Evolutionary conservation across 2,113 vertebrate genomes (phyloP), one percentile per base, ranked within the genome.

Genomic region (Eulemur macaco): DNA sequence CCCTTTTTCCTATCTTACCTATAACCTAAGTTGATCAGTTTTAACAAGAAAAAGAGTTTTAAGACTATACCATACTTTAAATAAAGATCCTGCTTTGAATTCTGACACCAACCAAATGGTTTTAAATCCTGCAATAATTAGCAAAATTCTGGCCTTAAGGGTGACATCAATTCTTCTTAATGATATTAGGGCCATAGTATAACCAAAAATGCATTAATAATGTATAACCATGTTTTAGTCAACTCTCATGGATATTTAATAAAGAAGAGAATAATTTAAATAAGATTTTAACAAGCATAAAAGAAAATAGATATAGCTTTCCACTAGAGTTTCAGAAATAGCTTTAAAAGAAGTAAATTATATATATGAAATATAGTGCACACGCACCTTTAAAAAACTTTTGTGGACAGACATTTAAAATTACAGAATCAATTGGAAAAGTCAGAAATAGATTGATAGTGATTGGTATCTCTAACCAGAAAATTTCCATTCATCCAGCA

Each of bases 201-300:
- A 97, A 94, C 56, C 23, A 96, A 96, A 97, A 96, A 88, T 91
- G 89, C 96, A 93, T 96, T 78, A 96, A 97, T 96, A 97, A 94
- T 89, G 96, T n/a, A 93, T 94, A 89, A 74, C 68, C 63, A 97
- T 97, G 82, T 89, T 96, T 97, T 96, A 94, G 89, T 97, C 71
- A 97, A 83, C 17, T 85, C 52, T 89, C 89, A 93, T 95, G n/a
- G 94, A 95, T 96, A 94, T 96, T 96, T 96, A 94, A 96, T 92
- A 86, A 94, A 37, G 77, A 93, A 86, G 68, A 95, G n/a, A 95
- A 96, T 94, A 90, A 90, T 91, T 96, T 94, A 88, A 96, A 66
- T 66, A 92, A 68, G 63, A 95, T 95, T 92, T 97, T 96, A 96
- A 96, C 45, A 92, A 94, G 71, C 66, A 95, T 96, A 93, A 96